phyloP scores from a whole-genome alignment of 2,797 vertebrate genomes.

The Phylloscopus collybita region DNA sequence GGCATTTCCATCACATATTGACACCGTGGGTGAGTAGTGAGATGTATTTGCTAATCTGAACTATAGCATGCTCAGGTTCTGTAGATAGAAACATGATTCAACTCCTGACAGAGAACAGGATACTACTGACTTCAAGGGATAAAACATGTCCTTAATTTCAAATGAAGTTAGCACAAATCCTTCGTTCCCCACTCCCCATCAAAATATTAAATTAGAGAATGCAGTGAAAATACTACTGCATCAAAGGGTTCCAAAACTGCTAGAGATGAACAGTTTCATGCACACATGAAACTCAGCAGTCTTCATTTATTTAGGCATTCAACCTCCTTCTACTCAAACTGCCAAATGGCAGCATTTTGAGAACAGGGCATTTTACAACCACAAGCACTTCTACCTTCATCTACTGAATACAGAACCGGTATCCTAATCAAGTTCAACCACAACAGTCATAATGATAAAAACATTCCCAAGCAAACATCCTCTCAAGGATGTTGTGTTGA shows the following conservation, averaged over 20 bases:
- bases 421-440: neutral
- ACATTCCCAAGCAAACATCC: neutral
- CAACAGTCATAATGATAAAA: neutral
- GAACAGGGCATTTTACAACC: neutral
- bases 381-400: neutral
- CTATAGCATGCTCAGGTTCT: neutral
- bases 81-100: neutral
- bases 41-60: neutral
- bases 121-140: neutral
- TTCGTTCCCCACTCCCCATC: rapidly evolving
- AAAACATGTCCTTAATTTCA: neutral
- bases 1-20: neutral
- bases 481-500: neutral
- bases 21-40: neutral
- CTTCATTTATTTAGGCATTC: neutral
- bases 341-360: neutral
- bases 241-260: neutral
- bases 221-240: neutral
- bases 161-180: neutral
- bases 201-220: neutral
- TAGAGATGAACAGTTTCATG: too few relatives aligned
- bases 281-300: neutral
- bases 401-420: neutral
- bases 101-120: neutral
- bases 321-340: neutral